Conservation (phyloP, 2,888 invertebrate genomes). For the Hydroisotoma schaefferi region DNA sequence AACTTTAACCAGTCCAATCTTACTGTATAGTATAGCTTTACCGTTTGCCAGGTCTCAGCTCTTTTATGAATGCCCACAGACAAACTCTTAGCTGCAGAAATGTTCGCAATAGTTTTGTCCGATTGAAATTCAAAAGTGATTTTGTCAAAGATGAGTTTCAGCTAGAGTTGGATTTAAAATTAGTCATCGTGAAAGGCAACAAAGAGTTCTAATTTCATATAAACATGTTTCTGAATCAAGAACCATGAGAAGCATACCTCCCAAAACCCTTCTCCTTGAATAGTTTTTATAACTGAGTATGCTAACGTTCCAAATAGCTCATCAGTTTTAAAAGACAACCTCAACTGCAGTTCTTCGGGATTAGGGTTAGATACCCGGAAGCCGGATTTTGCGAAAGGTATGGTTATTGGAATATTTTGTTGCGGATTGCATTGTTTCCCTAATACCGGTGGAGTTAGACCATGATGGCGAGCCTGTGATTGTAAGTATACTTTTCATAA, state of each 20-base stretch:
- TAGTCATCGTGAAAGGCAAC: not conserved
- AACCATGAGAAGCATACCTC: conserved; percentile 63
- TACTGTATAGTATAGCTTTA: no score
- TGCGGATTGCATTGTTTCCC: conserved; percentile 30
- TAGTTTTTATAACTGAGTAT: conserved; percentile 72
- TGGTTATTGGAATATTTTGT: conserved; percentile 83
- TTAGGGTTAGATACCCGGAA: conserved; percentile 75
- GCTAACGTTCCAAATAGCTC: conserved; percentile 79
- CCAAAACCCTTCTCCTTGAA: conserved; percentile 76
- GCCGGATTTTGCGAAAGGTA: conserved; percentile 84
- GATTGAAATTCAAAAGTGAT: conserved; percentile 77
- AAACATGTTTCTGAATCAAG: no score
- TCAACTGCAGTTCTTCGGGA: conserved; percentile 69
- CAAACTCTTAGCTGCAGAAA: conserved; percentile 61
- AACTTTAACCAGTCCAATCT: no score
- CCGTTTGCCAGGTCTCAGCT: conserved; percentile 76
- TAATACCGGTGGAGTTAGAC: conserved; percentile 38
- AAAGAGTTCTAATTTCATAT: not conserved
- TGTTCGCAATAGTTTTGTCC: conserved; percentile 52
- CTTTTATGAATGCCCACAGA: conserved; percentile 60
- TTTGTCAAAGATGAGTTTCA: conserved; percentile 77
- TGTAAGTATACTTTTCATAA: not conserved
- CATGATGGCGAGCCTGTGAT: conserved; percentile 27
- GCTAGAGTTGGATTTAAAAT: conserved; percentile 53
- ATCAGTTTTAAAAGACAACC: conserved; percentile 82